These are phyloP conservation scores for Synergus japonicus DNA, from an alignment of 2,888 invertebrate species.

Conservation along the genomic window DNA sequence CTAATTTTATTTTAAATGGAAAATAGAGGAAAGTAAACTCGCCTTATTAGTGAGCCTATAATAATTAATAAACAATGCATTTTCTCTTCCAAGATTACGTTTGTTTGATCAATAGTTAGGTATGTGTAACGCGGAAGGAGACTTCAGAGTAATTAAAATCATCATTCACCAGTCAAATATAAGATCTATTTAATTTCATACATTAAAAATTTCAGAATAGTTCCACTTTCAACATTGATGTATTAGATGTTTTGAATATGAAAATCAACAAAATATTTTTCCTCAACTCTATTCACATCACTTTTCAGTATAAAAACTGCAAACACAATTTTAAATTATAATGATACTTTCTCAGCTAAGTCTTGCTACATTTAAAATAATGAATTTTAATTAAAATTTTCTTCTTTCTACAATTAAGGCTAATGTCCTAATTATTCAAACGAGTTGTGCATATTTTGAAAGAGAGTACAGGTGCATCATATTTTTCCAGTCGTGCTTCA, in stretches of 20 bases:
- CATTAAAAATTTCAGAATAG: too few relatives aligned
- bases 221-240: too few relatives aligned
- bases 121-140: conserved; percentile 22
- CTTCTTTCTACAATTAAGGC: background rate
- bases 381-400: background rate
- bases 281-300: too few relatives aligned
- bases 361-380: background rate
- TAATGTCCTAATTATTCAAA: conserved; percentile 15
- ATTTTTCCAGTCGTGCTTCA: conserved; percentile 27
- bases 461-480: conserved; percentile 3
- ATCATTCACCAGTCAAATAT: background rate
- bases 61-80: conserved; percentile 26
- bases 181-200: background rate
- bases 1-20: background rate
- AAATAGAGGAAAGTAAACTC: background rate
- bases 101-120: conserved; percentile 15
- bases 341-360: background rate
- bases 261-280: too few relatives aligned
- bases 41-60: background rate
- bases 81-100: conserved; percentile 23
- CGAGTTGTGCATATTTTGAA: background rate
- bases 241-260: too few relatives aligned
- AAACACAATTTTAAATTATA: background rate
- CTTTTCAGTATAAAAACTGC: too few relatives aligned
- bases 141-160: conserved; percentile 1